Evolutionary conservation across 2,113 vertebrate species (phyloP), one percentile per base, ranked within the genome.

Genomic region (Anguilla japonica): DNA sequence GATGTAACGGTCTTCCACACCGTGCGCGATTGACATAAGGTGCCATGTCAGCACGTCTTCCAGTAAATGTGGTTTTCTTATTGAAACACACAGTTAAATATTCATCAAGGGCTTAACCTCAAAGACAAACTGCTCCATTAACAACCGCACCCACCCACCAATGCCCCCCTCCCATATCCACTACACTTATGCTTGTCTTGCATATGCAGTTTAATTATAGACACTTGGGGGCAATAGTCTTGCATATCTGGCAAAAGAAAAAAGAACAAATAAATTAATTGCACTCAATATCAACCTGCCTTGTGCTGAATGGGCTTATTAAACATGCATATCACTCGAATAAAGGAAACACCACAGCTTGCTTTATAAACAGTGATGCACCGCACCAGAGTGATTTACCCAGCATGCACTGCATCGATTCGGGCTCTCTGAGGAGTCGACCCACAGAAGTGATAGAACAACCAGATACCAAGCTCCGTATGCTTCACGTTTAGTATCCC

Each of bases 61-160:
- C 84, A 87, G 82, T 79, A 90, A 81, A 79, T 81, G 85, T 83
- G 88, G 91, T 88, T 90, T 53, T 95, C 87, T 92, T 88, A 91
- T 93, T 91, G 88, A 83, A 82, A 82, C 83, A 88, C 85, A 84
- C 90, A 78, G 67, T 95, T 93, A 92, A 95, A 94, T 95, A 95
- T 95, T 95, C 91, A 95, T 92, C 84, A 91, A 89, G 89, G 83
- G 81, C 80, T 89, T 80, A 82, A 84, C 83, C 85, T 82, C 79
- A 85, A 87, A 84, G 83, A 84, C 84, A 85, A 82, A 71, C 26
- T 20, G 79, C 83, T 78, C 83, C 34, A 53, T 20, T 84, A 86
- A 75, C 56, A 87, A 20, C 60, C 50, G 13, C 9, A 46, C 50
- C 60, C 60, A 20, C 60, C 18, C 60, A 1, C 56, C 6, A 15